phyloP scores from a whole-genome alignment of 2,113 vertebrate species.

The Notothenia rossii region DNA sequence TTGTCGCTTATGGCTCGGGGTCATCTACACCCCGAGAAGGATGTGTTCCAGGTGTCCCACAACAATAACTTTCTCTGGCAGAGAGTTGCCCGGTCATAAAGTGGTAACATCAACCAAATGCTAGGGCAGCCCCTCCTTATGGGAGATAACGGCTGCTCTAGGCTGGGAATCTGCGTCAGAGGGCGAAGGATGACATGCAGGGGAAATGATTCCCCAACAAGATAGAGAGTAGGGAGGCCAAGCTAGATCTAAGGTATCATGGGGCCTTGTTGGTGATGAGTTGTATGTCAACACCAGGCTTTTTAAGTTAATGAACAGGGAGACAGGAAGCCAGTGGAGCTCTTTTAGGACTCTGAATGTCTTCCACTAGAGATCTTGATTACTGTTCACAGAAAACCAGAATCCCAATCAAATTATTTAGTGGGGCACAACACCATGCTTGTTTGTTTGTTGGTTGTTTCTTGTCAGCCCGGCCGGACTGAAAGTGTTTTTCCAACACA shows the following conservation, averaged over 20 bases:
- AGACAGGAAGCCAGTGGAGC: not conserved
- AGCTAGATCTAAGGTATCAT: not conserved
- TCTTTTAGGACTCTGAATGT: not conserved
- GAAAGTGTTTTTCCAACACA: constrained; percentile 66
- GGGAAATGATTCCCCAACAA: too few relatives aligned
- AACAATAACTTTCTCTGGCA: too few relatives aligned
- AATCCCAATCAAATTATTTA: constrained; percentile 41
- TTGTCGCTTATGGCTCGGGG: too few relatives aligned
- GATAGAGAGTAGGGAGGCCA: too few relatives aligned
- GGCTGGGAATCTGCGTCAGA: too few relatives aligned
- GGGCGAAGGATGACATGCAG: too few relatives aligned
- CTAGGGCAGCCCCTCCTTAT: too few relatives aligned
- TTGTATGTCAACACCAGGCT: not conserved
- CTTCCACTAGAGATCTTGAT: constrained; percentile 22
- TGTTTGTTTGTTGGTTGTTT: constrained; percentile 42
- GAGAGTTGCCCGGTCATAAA: too few relatives aligned
- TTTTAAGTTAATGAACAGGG: not conserved
- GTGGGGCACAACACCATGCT: constrained; percentile 31
- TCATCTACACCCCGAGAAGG: too few relatives aligned
- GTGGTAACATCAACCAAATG: too few relatives aligned
- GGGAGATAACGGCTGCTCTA: too few relatives aligned
- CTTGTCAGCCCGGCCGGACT: constrained; percentile 58
- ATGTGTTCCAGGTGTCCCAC: too few relatives aligned
- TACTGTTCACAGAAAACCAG: constrained; percentile 35
- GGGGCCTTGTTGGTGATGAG: not conserved